A percentile compares a stretch with the other conserved stretches of the same genome.
phyloP scores from a whole-genome alignment of 2,888 invertebrate genomes.

The Zygogramma bicolorata region DNA sequence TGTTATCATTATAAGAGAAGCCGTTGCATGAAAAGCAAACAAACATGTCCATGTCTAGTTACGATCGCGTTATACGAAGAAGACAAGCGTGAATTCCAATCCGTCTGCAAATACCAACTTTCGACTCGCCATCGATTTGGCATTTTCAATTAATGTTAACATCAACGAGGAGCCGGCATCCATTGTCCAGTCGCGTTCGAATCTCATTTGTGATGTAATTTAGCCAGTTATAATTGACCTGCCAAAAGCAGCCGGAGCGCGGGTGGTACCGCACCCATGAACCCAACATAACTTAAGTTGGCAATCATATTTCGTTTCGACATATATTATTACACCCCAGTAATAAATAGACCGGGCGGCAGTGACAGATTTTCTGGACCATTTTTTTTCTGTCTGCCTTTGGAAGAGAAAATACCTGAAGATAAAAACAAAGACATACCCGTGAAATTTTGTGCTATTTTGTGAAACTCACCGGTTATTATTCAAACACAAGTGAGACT shows the following conservation, averaged over 20 bases:
- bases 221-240: constrained; percentile 18
- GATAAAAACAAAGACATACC: too few species aligned
- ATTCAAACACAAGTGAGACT: too few species aligned
- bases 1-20: too few species aligned
- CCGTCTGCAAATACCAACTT: background rate
- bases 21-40: background rate
- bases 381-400: too few species aligned
- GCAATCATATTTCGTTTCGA: constrained; percentile 6
- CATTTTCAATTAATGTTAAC: constrained; percentile 21
- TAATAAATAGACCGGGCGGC: too few species aligned
- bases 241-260: constrained; percentile 9
- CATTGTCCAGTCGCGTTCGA: constrained; percentile 19
- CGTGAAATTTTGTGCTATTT: too few species aligned
- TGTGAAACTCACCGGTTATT: too few species aligned
- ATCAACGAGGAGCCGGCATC: background rate
- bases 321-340: too few species aligned
- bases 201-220: constrained; percentile 20
- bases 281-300: constrained; percentile 9
- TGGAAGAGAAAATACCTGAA: too few species aligned
- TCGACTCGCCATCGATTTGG: constrained; percentile 8
- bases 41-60: background rate
- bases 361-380: too few species aligned
- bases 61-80: background rate
- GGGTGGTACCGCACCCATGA: constrained; percentile 11
- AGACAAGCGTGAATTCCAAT: background rate